These are phyloP conservation scores for Cyanoramphus novaezelandiae DNA, from an alignment of 2,113 vertebrate genomes.

Conservation along the genomic window DNA sequence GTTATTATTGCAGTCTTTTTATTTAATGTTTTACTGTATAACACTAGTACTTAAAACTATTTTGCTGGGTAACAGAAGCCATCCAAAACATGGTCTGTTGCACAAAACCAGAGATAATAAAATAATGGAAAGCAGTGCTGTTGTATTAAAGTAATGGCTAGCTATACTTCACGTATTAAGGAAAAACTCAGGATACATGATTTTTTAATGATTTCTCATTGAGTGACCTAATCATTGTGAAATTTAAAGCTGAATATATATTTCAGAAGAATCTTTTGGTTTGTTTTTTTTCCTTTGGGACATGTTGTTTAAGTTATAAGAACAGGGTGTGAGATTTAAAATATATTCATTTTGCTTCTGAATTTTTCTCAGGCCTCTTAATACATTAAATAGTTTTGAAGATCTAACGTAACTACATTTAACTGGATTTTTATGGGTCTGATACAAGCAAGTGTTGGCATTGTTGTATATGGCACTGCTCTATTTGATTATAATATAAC, in stretches of 20 bases:
- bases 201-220: background rate
- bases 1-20: slow-evolving; percentile 19
- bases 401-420: slow-evolving; percentile 4
- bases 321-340: background rate
- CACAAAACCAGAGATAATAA: background rate
- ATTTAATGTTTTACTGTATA: background rate
- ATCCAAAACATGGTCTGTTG: background rate
- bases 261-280: background rate
- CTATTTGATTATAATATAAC: slow-evolving; percentile 44
- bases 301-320: background rate
- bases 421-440: slow-evolving; percentile 21
- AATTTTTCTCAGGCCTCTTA: slow-evolving; percentile 24
- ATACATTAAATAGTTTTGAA: background rate
- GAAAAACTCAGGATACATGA: background rate
- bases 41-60: background rate
- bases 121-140: background rate
- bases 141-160: background rate
- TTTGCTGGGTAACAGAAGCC: background rate
- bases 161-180: background rate
- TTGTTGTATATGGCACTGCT: background rate
- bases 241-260: background rate
- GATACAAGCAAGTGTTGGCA: background rate
- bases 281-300: background rate
- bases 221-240: background rate
- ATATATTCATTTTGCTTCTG: slow-evolving; percentile 35